Evolutionary conservation across 2,888 invertebrate genomes (phyloP).

Genomic region (Orchesella flavescens): DNA sequence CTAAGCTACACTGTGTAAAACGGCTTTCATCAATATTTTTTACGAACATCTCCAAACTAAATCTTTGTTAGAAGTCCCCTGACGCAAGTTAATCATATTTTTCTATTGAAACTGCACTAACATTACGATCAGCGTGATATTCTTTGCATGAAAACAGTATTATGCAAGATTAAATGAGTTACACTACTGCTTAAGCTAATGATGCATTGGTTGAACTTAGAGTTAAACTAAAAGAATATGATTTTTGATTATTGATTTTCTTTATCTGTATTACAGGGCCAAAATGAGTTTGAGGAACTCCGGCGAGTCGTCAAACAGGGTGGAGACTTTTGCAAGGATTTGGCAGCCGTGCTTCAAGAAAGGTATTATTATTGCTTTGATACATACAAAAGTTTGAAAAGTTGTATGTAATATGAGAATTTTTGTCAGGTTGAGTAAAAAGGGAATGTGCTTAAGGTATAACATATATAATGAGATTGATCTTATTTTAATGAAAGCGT

Average conservation of each 20-base stretch:
- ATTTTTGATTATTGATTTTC: slow-evolving; percentile 13
- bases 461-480: background rate
- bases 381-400: background rate
- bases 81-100: too few relatives aligned
- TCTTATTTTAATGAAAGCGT: background rate
- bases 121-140: too few relatives aligned
- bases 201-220: background rate
- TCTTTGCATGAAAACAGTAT: background rate
- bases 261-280: slow-evolving; percentile 80
- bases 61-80: too few relatives aligned
- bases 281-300: slow-evolving; percentile 94
- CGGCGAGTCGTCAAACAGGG: slow-evolving; percentile 94
- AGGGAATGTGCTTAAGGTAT: background rate
- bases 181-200: background rate
- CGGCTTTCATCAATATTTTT: too few relatives aligned
- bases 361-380: slow-evolving; percentile 79
- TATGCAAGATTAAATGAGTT: background rate
- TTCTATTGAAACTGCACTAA: too few relatives aligned
- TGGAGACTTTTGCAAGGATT: slow-evolving; percentile 94
- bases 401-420: background rate
- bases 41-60: too few relatives aligned
- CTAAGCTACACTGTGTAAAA: too few relatives aligned
- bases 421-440: background rate
- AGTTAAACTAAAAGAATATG: background rate
- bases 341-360: slow-evolving; percentile 90